Base-by-base conservation (phyloP, 2,113 vertebrate species). In the Epinephelus moara region DNA sequence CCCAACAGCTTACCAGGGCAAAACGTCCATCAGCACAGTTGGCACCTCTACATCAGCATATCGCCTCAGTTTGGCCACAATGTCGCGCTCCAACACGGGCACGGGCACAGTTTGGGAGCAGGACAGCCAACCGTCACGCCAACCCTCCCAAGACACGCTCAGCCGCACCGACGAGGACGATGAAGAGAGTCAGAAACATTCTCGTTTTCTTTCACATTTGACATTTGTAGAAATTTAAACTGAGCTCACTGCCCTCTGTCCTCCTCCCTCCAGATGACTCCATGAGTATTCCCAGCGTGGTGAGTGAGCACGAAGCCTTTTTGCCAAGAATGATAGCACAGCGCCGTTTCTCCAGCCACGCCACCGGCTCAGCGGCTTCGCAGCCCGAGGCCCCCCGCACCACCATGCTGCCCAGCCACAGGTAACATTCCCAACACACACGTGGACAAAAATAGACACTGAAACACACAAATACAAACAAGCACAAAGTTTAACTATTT, bases 41-140 rank as follows among this genome's bases (percentile, higher is more conserved):
- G 98, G 98, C 30, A 99, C 98, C 4, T 99, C 98, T 50, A 99
- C 98, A 0, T 99, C 98, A 0, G 98, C 98, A 0, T 99, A 99
- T 85, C 97, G 98, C 85, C 95, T 99, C 88, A 99, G 98, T 85
- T 94, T 99, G 92, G 98, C 98, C 92, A 99, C 98, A 18, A 99
- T 99, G 98, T 99, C 98, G 2, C 98, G 98, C 92, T 99, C 98
- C 85, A 99, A 99, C 95, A 99, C 98, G 0, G 98, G 98, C 87
- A 99, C 98, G 0, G 98, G 98, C 72, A 99, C 98, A 0, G 98
- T 99, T 10, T 99, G 98, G 98, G 97, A 99, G 89, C 98, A 99
- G 95, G 98, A 99, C 75, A 99, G 98, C 2, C 98, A 99, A 70
- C 98, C 96, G 0, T 99, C 98, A 30, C 97, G 99, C 79, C 98